Evolutionary conservation across 2,888 invertebrate species (phyloP).

Genomic region (Idaea straminata): DNA sequence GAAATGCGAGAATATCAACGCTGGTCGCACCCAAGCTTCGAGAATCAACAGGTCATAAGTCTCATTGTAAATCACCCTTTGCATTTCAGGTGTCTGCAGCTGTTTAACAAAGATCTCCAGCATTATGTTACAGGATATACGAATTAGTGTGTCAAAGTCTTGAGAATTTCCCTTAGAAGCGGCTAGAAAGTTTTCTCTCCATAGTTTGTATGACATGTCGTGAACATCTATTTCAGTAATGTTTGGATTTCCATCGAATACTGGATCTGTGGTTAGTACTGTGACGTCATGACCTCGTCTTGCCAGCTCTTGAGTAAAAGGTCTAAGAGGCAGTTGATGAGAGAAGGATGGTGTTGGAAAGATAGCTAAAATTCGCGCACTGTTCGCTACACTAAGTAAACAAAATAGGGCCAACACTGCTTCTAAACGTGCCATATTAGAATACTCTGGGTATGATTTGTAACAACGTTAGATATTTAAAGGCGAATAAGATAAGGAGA

Average conservation of each 20-base stretch:
- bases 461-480: not conserved
- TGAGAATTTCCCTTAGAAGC: not conserved
- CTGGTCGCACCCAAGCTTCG: conserved; percentile 37
- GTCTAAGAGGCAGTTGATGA: conserved; percentile 37
- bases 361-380: not conserved
- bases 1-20: conserved; percentile 38
- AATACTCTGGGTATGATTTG: not conserved
- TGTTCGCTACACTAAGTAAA: not conserved
- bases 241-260: conserved; percentile 38
- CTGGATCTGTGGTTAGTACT: conserved; percentile 51
- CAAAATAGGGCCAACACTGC: not conserved
- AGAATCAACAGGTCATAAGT: conserved; percentile 38
- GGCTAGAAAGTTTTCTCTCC: conserved; percentile 24
- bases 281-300: conserved; percentile 57
- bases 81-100: conserved; percentile 19
- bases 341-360: conserved; percentile 27
- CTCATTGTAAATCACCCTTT: conserved; percentile 18
- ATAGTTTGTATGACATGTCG: conserved; percentile 45
- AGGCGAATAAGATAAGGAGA: not conserved
- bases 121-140: not conserved
- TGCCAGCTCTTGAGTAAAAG: conserved; percentile 46
- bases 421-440: not conserved
- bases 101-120: conserved; percentile 15
- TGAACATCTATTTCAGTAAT: conserved; percentile 51
- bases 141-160: not conserved